A percentile compares a stretch with the other conserved stretches of the same genome.
phyloP scores from a whole-genome alignment of 2,888 invertebrate genomes.

The Drosophila colorata region DNA sequence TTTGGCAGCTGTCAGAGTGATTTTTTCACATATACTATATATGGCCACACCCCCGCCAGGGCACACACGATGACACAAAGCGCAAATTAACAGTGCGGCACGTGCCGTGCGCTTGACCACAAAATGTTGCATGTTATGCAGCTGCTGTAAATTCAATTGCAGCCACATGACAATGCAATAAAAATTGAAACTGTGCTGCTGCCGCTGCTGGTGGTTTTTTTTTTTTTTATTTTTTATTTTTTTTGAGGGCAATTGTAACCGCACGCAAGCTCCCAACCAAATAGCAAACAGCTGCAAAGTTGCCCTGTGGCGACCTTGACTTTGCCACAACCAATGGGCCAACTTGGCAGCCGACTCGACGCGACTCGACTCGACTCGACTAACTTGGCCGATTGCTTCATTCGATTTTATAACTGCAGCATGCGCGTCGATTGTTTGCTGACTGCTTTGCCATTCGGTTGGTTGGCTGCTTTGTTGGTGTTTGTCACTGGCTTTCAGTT shows the following conservation, averaged over 20 bases:
- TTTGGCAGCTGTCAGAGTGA: constrained; percentile 23
- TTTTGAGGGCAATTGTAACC: constrained; percentile 52
- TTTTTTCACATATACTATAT: constrained; percentile 16
- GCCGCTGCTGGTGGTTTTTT: constrained; percentile 1
- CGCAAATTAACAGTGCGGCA: constrained; percentile 38
- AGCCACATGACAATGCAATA: constrained; percentile 75
- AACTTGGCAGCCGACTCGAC: constrained; percentile 19
- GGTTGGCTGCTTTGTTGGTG: constrained; percentile 11
- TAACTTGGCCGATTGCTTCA: constrained; percentile 39
- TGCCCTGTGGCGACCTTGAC: constrained; percentile 64
- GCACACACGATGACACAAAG: constrained; percentile 1
- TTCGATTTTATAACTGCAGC: constrained; percentile 46
- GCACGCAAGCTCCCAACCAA: constrained; percentile 42
- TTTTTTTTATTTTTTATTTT: constrained; percentile 26
- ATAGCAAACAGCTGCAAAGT: constrained; percentile 60
- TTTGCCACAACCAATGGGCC: constrained; percentile 58
- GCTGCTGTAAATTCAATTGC: constrained; percentile 65
- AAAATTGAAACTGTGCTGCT: constrained; percentile 42
- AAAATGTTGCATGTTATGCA: constrained; percentile 72
- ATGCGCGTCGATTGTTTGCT: constrained; percentile 31
- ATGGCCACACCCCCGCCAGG: too few relatives aligned
- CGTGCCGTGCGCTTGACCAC: constrained; percentile 65
- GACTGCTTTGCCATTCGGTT: constrained; percentile 14
- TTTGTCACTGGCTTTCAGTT: constrained; percentile 25
- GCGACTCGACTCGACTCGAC: constrained; percentile 7